Conservation (phyloP, 2,888 invertebrate species). For the Aleiodes leptofemur region DNA sequence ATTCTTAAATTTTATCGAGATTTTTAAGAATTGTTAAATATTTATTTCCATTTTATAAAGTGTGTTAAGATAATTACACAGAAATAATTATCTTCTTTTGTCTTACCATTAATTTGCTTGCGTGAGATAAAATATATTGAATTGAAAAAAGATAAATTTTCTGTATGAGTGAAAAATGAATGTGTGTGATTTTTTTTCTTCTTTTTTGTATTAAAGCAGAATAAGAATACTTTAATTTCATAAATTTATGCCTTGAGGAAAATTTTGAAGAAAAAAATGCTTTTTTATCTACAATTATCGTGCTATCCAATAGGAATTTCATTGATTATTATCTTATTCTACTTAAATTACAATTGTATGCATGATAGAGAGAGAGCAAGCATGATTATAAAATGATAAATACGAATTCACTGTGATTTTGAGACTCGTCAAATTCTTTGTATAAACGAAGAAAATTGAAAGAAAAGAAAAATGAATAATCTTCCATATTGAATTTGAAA, state of each 20-base stretch:
- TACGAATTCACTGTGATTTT: slow-evolving; percentile 32
- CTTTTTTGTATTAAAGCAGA: too few species aligned
- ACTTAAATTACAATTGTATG: slow-evolving; percentile 14
- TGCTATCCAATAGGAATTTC: neutral
- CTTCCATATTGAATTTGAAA: slow-evolving; percentile 1
- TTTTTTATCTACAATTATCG: too few species aligned
- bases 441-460: neutral
- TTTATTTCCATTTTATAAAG: slow-evolving; percentile 19
- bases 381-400: slow-evolving; percentile 26
- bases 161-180: neutral
- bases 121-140: neutral
- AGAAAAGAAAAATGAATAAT: neutral
- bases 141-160: slow-evolving; percentile 5
- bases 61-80: slow-evolving; percentile 2
- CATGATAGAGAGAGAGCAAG: slow-evolving; percentile 14
- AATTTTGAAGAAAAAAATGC: too few species aligned
- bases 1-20: slow-evolving; percentile 18
- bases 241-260: too few species aligned
- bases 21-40: slow-evolving; percentile 27
- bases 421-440: slow-evolving; percentile 6
- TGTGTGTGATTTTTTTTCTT: too few species aligned
- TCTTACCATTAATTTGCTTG: slow-evolving; percentile 14
- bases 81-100: neutral
- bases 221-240: neutral
- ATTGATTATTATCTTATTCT: slow-evolving; percentile 13